Evolutionary conservation across 2,797 vertebrate genomes (phyloP), one percentile per base, ranked within the genome.

Genomic region (Oophaga sylvatica): DNA sequence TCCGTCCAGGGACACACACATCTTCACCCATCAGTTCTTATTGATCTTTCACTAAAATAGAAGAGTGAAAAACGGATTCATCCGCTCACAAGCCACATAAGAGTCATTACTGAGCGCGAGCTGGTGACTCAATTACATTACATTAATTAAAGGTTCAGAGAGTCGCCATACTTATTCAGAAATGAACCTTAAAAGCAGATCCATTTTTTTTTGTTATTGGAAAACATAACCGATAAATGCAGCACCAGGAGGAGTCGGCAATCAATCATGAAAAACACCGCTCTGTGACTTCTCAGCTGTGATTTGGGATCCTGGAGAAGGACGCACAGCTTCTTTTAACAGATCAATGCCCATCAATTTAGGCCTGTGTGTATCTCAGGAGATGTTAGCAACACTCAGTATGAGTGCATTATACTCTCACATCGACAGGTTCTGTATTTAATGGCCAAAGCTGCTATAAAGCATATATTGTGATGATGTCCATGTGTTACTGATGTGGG

Each of bases 181-280:
- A 68, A 12, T 41, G 41, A 76, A 53, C 82, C 81, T 19, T 81
- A 19, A 88, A 48, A 77, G 56, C 41, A 75, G 60, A 29, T 41
- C 2, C 60, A 12, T 16, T 59, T 78, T 83, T 35, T 73, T 67
- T 48, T 71, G 65, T 63, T 75, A 62, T 82, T 3, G 81, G 15
- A 78, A 86, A 83, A 57, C 16, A 16, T 29, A 31, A 56, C 77
- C 0, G n/a, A 9, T 26, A 60, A 31, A 81, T 26, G 41, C 31
- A 77, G 29, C 6, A 59, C 29, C 53, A 65, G 26, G 8, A 5
- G 62, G 31, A 88, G 65, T 16, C 12, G 16, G 22, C 17, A 48
- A 88, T 84, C 56, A 62, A 81, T 85, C 76, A 80, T 76, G 70
- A 48, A 76, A 76, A 85, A 19, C 29, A 48, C 75, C n/a, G 41